Conservation (phyloP, 2,888 invertebrate species). For the Epicampocera succincta region DNA sequence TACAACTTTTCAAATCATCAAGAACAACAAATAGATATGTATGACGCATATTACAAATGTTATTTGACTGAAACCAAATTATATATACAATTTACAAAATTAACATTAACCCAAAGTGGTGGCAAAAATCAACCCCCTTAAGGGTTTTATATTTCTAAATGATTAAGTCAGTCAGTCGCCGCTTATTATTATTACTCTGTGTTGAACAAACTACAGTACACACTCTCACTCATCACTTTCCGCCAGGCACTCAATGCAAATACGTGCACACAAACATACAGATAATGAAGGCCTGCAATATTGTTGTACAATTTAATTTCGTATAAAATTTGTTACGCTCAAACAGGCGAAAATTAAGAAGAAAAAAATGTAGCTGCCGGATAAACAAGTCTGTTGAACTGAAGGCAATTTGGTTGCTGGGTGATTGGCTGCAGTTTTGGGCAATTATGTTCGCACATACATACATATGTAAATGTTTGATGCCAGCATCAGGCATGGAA, state of each 20-base stretch:
- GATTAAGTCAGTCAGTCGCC: slow-evolving; percentile 50
- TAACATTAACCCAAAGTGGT: slow-evolving; percentile 64
- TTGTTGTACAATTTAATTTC: slow-evolving; percentile 36
- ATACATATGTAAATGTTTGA: not conserved
- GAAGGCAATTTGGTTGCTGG: not conserved
- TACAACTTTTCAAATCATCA: slow-evolving; percentile 59
- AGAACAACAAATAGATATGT: slow-evolving; percentile 51
- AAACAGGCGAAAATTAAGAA: slow-evolving; percentile 50
- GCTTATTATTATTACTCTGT: not conserved
- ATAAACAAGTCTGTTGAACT: not conserved
- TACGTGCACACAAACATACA: not conserved
- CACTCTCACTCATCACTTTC: slow-evolving; percentile 22
- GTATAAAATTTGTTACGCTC: slow-evolving; percentile 53
- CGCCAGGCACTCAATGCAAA: slow-evolving; percentile 44
- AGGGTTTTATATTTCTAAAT: slow-evolving; percentile 51
- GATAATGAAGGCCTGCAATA: slow-evolving; percentile 22
- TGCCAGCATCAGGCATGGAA: slow-evolving; percentile 35
- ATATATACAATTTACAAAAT: slow-evolving; percentile 47
- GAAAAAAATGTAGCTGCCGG: slow-evolving; percentile 32
- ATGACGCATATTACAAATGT: slow-evolving; percentile 59
- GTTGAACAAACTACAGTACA: too few relatives aligned
- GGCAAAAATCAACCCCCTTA: slow-evolving; percentile 68
- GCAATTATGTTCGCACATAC: too few relatives aligned
- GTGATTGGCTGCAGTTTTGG: not conserved
- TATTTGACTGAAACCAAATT: slow-evolving; percentile 38